Base-by-base conservation (phyloP, 2,888 invertebrate genomes). In the Hofmannophila pseudospretella region DNA sequence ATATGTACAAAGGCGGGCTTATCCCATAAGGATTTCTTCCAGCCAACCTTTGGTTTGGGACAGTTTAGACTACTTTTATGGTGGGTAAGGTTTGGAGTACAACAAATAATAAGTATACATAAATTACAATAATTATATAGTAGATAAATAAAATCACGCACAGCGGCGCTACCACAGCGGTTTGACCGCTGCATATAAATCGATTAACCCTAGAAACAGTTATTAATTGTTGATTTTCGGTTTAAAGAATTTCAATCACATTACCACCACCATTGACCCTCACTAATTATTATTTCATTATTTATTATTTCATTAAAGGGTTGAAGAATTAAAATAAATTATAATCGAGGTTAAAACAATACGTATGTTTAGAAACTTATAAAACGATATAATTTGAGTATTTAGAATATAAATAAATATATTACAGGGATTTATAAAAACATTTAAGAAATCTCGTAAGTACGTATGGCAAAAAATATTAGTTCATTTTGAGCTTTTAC, bases 401-500 rank as follows among this genome's bases (percentile, higher is more conserved):
- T 35, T 20, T 4, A n/a, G 8, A 20, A 28, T 27, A 20, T 10
- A 19, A 22, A 28, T 11, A 20, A 20, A 20, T 32, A 20, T n/a
- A 3, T 14, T 30, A 20, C n/a, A 22, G 29, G 27, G 16, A 4
- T 11, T 11, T 10, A 26, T 27, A 28, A 34, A 34, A 25, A 34
- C 7, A 11, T 27, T 11, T 7, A 34, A 3, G 38, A 41, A 63
- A 63, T 62, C 61, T 69, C 60, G 48, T 66, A 67, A 68, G 58
- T 72, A 72, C 68, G 61, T 65, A 53, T 38, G 32, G 38, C 37
- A 35, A 36, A 39, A 39, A 44, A 35, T 34, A 16, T 42, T 41
- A 19, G 39, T 36, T 32, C 22, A 28, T 36, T 48, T 61, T 64
- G 56, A 62, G 59, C 57, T 41, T 42, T 45, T 16, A n/a, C 32